phyloP scores from a whole-genome alignment of 2,113 vertebrate species.

The Oncorhynchus kisutch region DNA sequence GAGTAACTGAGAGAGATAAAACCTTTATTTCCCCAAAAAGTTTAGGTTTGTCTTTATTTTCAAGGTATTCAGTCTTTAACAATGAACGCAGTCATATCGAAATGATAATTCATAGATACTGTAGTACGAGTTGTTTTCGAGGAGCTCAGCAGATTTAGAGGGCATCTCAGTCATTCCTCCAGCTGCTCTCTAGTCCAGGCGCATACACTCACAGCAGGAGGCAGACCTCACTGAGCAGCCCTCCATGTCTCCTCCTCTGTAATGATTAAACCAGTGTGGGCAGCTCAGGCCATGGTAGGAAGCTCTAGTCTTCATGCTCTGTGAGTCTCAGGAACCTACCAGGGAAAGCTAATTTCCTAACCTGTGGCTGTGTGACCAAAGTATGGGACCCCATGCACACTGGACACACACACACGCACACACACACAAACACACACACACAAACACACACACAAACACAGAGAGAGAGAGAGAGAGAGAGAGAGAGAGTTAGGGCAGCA shows the following conservation, averaged over 20 bases:
- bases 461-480: no score
- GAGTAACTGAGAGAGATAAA: not conserved
- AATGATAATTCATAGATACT: not conserved
- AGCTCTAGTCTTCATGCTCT: not conserved
- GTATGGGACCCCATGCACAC: not conserved
- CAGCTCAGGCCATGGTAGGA: no score
- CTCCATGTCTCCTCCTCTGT: no score
- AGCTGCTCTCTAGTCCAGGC: not conserved
- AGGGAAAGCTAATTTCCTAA: conserved; percentile 3
- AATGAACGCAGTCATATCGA: not conserved
- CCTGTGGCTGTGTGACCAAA: conserved; percentile 9
- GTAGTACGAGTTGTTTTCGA: not conserved
- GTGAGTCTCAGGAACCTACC: not conserved
- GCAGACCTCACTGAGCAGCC: not conserved
- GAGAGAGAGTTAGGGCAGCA: conserved; percentile 1
- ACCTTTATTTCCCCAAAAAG: not conserved
- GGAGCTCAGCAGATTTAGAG: conserved; percentile 11
- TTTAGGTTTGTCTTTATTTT: not conserved
- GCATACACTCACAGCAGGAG: not conserved
- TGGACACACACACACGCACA: not conserved
- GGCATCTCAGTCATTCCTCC: not conserved
- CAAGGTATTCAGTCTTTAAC: no score
- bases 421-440: not conserved
- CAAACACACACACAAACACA: not conserved
- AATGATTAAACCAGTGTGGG: no score